Conservation (phyloP, 1,140 invertebrate genomes). For the Phenacoccus solenopsis region DNA sequence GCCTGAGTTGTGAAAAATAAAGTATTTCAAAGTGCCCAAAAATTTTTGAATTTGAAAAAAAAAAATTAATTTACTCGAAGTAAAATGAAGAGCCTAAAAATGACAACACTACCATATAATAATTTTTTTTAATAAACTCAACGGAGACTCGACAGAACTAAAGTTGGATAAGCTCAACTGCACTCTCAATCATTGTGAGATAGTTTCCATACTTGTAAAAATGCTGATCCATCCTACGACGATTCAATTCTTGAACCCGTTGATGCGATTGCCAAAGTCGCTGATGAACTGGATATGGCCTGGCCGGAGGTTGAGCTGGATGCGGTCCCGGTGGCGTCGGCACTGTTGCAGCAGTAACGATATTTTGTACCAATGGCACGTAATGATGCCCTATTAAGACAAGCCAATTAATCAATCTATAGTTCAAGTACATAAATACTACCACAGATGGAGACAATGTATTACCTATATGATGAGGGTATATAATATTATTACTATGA, state of each 20-base stretch:
- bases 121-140: too few relatives aligned
- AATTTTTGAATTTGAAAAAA: too few relatives aligned
- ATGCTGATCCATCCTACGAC: slow-evolving; percentile 40
- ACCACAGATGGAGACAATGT: not conserved
- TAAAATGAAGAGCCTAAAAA: not conserved
- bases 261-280: slow-evolving; percentile 59
- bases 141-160: too few relatives aligned
- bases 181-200: too few relatives aligned
- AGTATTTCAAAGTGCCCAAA: too few relatives aligned
- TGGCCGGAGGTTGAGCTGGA: not conserved
- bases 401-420: too few relatives aligned
- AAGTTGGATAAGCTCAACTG: too few relatives aligned
- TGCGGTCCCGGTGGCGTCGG: not conserved
- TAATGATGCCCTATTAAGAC: not conserved
- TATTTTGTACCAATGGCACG: not conserved
- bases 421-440: too few relatives aligned
- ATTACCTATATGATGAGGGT: slow-evolving; percentile 7
- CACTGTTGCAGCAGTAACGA: not conserved
- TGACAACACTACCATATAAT: not conserved
- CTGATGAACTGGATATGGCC: slow-evolving; percentile 38
- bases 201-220: not conserved
- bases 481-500: slow-evolving; percentile 7
- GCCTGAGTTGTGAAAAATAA: too few relatives aligned
- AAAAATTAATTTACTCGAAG: too few relatives aligned
- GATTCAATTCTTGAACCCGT: slow-evolving; percentile 51